These are phyloP conservation scores for Pangasius larnaudii DNA, from an alignment of 2,797 vertebrate species.

Conservation along the genomic window DNA sequence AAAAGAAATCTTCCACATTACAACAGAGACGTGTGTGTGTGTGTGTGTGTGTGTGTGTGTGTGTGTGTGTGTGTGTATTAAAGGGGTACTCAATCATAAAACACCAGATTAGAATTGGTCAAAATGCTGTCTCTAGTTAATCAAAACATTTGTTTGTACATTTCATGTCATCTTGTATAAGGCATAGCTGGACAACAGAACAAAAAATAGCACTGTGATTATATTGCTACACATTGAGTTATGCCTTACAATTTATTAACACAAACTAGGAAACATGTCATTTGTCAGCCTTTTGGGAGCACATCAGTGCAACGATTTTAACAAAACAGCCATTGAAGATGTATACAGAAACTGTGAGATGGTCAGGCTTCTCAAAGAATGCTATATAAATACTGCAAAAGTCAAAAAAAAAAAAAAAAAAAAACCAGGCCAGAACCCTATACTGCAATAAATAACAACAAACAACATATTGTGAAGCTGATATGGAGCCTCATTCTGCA, in stretches of 20 bases:
- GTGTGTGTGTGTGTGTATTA: not conserved
- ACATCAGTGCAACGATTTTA: not conserved
- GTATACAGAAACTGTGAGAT: not conserved
- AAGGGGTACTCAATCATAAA: not conserved
- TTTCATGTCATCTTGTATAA: not conserved
- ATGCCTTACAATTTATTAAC: not conserved
- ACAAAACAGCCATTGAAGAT: not conserved
- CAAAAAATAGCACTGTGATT: not conserved
- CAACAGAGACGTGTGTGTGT: not conserved
- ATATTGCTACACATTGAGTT: not conserved
- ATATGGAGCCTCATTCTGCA: not conserved
- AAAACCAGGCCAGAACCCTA: not conserved
- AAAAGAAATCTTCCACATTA: not conserved
- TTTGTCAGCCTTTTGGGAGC: not conserved
- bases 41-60: too few relatives aligned
- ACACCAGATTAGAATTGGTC: not conserved
- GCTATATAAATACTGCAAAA: not conserved
- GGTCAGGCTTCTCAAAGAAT: not conserved
- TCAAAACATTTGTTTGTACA: not conserved
- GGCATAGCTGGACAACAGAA: not conserved
- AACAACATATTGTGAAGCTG: not conserved
- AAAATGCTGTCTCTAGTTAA: not conserved
- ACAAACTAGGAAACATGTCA: not conserved
- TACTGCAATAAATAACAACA: not conserved
- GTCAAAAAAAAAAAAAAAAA: not conserved